Evolutionary conservation across 1,140 invertebrate species (phyloP), one percentile per base, ranked within the genome.

Genomic region (Caenorhabditis tropicalis): DNA sequence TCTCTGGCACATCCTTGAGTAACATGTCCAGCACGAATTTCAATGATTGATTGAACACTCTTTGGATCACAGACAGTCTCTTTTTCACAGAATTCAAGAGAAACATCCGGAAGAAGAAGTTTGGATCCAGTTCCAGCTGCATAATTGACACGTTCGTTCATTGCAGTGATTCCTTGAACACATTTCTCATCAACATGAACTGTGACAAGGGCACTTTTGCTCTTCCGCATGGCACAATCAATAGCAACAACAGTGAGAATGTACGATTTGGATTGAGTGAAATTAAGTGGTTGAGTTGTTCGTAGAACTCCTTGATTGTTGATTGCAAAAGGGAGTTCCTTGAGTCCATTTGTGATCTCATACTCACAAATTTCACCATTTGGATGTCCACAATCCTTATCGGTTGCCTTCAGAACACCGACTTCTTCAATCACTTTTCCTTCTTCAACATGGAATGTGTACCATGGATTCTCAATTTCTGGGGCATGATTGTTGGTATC

Each of bases 381-480:
- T 19, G 89, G 89, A 84, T 91, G 87, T 39, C 90, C 89, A 79
- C 89, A 90, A 80, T 90, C 89, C 24, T 82, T 85, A 81, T 90
- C 89, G 21, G 83, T 86, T 49, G 89, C 88, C 27, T 82, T 84
- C n/a, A 90, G 82, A 7, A 85, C 85, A 27, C 89, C 90, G 70
- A 90, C 91, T 65, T 91, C 86, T 12, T 39, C 53, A 74, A 84
- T 48, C 19, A 89, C 79, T 84, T 70, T 83, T 82, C 85, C 90
- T 79, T 90, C 89, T 27, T 87, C 88, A n/a, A 89, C 87, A 51
- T 89, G 87, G 83, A 90, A 89, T 3, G 90, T 87, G 81, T 91
- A 91, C 90, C 90, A 91, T 27, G 90, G 90, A 10, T 90, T 81
- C 21, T 91, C 90, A 60, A 91, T 91, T 86, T 91, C 87, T 12